These are phyloP conservation scores for Scyliorhinus canicula DNA, from an alignment of 2,797 vertebrate genomes.

Conservation along the genomic window DNA sequence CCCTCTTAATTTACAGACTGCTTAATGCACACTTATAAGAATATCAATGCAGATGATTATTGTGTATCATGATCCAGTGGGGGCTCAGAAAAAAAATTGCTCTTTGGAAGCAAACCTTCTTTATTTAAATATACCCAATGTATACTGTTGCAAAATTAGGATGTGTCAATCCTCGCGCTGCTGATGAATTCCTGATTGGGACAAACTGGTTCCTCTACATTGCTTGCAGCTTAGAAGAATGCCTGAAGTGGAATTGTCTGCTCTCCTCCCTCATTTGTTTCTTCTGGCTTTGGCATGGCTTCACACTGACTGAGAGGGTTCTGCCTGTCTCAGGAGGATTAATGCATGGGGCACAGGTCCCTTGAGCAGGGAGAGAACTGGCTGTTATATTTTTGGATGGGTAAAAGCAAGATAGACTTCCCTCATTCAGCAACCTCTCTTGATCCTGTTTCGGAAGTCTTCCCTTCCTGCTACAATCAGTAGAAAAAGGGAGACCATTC, in stretches of 20 bases:
- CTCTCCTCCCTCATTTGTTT: neutral
- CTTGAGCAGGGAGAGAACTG: neutral
- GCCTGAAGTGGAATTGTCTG: neutral
- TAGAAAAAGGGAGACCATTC: neutral
- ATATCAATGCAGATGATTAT: neutral
- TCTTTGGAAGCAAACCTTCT: neutral
- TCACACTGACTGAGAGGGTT: neutral
- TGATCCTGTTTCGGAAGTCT: neutral
- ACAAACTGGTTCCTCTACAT: slow-evolving; percentile 14
- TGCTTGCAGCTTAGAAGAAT: neutral
- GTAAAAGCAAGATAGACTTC: neutral
- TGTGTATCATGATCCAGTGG: neutral
- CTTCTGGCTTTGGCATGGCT: neutral
- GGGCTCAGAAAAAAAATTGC: neutral
- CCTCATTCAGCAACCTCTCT: neutral
- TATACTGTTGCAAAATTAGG: neutral
- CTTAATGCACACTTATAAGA: neutral
- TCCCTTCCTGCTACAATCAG: neutral
- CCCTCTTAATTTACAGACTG: neutral
- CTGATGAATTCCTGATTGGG: neutral
- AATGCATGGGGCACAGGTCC: neutral
- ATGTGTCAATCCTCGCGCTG: neutral
- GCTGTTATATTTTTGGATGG: neutral
- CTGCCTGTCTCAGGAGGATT: neutral
- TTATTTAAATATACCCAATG: neutral